phyloP scores from a whole-genome alignment of 2,113 vertebrate species.

The Mungos mungo region DNA sequence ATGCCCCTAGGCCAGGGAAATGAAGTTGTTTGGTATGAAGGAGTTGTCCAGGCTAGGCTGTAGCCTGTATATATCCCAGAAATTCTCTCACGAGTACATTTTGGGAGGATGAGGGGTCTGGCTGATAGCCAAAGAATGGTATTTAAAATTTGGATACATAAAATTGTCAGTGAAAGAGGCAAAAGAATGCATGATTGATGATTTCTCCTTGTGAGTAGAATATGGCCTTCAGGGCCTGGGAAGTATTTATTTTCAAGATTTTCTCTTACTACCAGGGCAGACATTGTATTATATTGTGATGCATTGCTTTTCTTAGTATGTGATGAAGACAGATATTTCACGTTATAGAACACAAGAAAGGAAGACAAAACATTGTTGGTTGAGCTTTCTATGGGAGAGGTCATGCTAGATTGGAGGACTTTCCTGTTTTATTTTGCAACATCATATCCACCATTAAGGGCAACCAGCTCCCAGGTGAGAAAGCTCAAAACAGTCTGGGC shows the following conservation, averaged over 20 bases:
- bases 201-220: not conserved
- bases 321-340: not conserved
- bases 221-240: not conserved
- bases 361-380: not conserved
- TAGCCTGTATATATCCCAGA: not conserved
- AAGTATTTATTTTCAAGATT: not conserved
- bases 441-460: not conserved
- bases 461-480: not conserved
- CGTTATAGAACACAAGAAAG: not conserved
- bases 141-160: conserved; percentile 43
- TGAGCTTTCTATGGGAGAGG: not conserved
- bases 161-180: not conserved
- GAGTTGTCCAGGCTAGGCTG: not conserved
- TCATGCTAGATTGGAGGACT: not conserved
- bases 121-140: not conserved
- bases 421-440: not conserved
- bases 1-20: not conserved
- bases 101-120: not conserved
- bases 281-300: not conserved
- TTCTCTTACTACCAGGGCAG: not conserved
- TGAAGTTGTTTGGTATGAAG: not conserved
- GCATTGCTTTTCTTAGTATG: not conserved
- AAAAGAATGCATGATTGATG: conserved; percentile 51
- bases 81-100: not conserved
- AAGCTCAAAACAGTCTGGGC: not conserved